Evolutionary conservation across 2,888 invertebrate species (phyloP), one percentile per base, ranked within the genome.

Genomic region (Drosophila conformis): DNA sequence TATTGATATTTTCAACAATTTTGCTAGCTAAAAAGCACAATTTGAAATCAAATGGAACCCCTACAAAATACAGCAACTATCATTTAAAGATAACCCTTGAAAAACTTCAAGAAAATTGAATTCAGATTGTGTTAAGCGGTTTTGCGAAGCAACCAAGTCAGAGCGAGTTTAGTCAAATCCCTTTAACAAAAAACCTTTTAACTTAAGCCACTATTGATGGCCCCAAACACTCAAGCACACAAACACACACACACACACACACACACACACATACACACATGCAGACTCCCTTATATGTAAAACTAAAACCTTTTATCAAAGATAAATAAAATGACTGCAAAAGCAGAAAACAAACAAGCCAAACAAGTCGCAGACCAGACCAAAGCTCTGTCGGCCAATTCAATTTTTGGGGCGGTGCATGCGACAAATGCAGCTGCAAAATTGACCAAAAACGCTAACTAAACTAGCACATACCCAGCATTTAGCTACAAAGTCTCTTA

Each of bases 271-370:
- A 18, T 51, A 62, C 27, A 51, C 42, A 56, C 21, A 52, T 21
- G 1, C 18, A 52, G 56, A 67, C 36, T n/a, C 35, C 3, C 51
- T 42, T 54, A 74, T 38, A 74, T 59, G 31, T 31, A 57, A 79
- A 89, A 87, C 85, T 85, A 89, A 85, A 85, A 89, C 85, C 85
- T 85, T 85, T 89, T 85, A 89, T 82, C 89, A 87, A 87, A 89
- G 89, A 85, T 85, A 85, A 85, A 85, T 85, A 85, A 84, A 89
- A 87, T 80, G 84, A 60, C 73, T 70, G 71, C 61, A 68, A 74
- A 75, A 73, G 60, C 66, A 51, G 65, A 68, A 40, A 56, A 61
- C 59, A 63, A 60, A 63, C 54, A 77, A 29, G 42, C 49, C 59
- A 77, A 76, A 61, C 51, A 51, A 31, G 46, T 29, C 46, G 51